Evolutionary conservation across 2,113 vertebrate species (phyloP), one percentile per base, ranked within the genome.

Genomic region (Thunnus maccoyii): DNA sequence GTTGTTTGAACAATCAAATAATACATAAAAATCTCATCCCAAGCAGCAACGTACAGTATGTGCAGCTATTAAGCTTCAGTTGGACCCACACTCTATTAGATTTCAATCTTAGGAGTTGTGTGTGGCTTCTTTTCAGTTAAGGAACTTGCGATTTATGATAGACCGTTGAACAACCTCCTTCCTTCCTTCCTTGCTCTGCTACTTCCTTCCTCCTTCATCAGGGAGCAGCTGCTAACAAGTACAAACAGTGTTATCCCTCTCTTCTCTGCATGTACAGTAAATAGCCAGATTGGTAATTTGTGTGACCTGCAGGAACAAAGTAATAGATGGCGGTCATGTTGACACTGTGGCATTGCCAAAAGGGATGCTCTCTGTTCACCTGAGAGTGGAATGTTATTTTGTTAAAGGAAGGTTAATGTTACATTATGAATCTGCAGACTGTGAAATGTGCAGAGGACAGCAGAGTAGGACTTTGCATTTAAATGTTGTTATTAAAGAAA

Each of bases 341-440:
- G 13, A 50, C 14, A 11, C 41, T 25, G 22, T 32, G 13, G 20
- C 48, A 36, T 6, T 52, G 48, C 12, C 46, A 41, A 32, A 17
- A 46, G 10, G 63, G 18, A 41, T 0, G 4, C 18, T 61, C 22
- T 60, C 13, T 10, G 25, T 18, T 41, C 36, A 47, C 22, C 22
- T 48, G 3, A 5, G 50, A 36, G 36, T 20, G 55, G 48, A 58
- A 44, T 44, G 18, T 52, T 41, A 46, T 55, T 54, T 56, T 41
- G 48, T 41, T n/a, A 9, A 60, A 54, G 41, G 8, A 36, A 44
- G 18, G 25, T 41, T 72, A 18, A 64, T 58, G 41, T 16, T n/a
- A 47, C 22, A 27, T 65, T 30, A 57, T 32, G 17, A 71, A 72
- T 66, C 48, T 56, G 75, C 50, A 52, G 16, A 27, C n/a, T 68